Base-by-base conservation (phyloP, 2,888 invertebrate species). In the Agriopis leucophaearia region DNA sequence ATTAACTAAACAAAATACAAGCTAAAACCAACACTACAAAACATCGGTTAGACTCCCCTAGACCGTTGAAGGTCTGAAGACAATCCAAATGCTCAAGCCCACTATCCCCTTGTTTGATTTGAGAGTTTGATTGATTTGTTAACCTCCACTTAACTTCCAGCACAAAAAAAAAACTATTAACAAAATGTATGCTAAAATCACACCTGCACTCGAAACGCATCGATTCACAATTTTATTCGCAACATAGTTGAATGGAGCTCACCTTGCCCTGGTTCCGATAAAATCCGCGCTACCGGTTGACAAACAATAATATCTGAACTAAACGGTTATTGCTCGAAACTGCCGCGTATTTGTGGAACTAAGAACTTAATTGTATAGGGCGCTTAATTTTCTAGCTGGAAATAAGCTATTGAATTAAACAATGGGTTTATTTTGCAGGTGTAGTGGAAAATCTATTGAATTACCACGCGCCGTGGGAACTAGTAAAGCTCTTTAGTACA, bases 271-370 rank as follows among this genome's bases (percentile, higher is more conserved):
- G 16, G 27, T 56, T 63, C 9, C 63, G 42, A 58, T 47, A 47
- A 16, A 57, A 64, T 56, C 55, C 38, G 13, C 54, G 36, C 18
- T 15, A 42, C 18, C 10, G 7, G 50, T 50, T 72, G 69, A 70
- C 70, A 74, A 75, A 73, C 70, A 73, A 74, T 76, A 78, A 74
- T 76, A 71, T 57, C 45, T 50, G 59, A 59, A 73, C 71, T 81
- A 77, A 78, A 77, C 66, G 65, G 69, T 71, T 59, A 71, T 69
- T 61, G 65, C 70, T 75, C 55, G 38, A 40, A 62, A 71, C 58
- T 69, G 10, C 38, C n/a, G 8, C 27, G 45, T 51, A 52, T 44
- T 47, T 18, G 27, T 27, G 27, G 9, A 48, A 38, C 40, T 71
- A 72, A 56, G 63, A 63, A 66, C 69, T 44, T 56, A 59, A 47